These are phyloP conservation scores for Acheta domesticus DNA, from an alignment of 2,888 invertebrate genomes.

Conservation along the genomic window DNA sequence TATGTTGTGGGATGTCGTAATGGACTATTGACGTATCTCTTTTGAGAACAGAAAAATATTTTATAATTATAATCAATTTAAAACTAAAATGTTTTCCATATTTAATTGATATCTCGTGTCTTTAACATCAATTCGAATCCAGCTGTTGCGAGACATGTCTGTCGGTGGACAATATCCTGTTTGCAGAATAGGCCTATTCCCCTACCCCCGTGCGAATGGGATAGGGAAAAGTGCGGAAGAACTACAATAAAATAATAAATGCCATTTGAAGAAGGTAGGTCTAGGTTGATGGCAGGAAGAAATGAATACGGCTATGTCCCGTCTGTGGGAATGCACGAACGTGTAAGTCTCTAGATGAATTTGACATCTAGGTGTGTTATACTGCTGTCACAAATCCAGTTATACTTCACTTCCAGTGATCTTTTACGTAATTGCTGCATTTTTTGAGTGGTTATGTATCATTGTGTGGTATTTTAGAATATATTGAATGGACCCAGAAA, in stretches of 20 bases:
- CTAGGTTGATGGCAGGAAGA: constrained; percentile 37
- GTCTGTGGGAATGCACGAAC: constrained; percentile 36
- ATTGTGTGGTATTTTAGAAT: neutral
- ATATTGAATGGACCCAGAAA: neutral
- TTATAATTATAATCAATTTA: too few relatives aligned
- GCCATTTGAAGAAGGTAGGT: constrained; percentile 35
- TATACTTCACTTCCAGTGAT: neutral
- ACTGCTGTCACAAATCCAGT: constrained; percentile 18
- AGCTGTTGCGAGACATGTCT: neutral
- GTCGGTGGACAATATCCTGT: constrained; percentile 29
- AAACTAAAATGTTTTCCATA: too few relatives aligned
- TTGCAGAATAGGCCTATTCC: constrained; percentile 25
- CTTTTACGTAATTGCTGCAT: neutral
- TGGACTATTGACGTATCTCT: too few relatives aligned
- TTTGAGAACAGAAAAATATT: too few relatives aligned
- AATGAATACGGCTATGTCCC: constrained; percentile 39
- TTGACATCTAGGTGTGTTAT: neutral
- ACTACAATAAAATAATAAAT: constrained; percentile 28
- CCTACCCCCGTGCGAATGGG: constrained; percentile 22
- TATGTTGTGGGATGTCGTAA: neutral
- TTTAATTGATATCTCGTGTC: neutral
- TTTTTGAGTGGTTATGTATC: neutral
- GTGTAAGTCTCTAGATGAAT: constrained; percentile 36
- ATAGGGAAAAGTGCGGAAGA: neutral
- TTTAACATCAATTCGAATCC: neutral